Percentiles rank a stretch among this genome's conserved stretches.
Conservation (phyloP, 2,797 vertebrate species). For the Acropternis orthonyx region DNA sequence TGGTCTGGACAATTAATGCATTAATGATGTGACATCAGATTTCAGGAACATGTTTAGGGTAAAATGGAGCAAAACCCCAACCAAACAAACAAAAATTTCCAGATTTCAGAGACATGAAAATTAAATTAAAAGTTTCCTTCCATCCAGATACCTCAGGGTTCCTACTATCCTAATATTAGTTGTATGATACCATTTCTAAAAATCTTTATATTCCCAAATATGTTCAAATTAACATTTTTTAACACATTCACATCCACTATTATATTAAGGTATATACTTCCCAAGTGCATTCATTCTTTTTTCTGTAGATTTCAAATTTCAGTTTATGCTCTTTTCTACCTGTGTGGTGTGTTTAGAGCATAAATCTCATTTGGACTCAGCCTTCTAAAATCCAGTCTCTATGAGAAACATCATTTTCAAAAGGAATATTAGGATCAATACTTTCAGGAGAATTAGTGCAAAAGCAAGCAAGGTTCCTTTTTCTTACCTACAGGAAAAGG, state of each 20-base stretch:
- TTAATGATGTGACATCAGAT: background rate
- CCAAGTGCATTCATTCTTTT: background rate
- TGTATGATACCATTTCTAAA: background rate
- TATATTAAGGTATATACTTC: background rate
- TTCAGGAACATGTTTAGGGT: background rate
- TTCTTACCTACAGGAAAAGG: background rate
- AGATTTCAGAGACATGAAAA: background rate
- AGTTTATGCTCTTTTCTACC: background rate
- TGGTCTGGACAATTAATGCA: background rate
- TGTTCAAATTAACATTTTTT: background rate
- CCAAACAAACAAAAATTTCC: background rate
- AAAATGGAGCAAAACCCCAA: background rate
- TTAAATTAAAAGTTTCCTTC: background rate
- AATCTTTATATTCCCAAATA: background rate
- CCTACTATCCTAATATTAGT: background rate
- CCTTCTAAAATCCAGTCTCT: background rate
- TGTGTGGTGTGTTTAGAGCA: background rate
- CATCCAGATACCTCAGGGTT: background rate
- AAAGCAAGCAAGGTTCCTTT: background rate
- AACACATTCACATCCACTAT: background rate
- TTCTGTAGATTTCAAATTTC: background rate
- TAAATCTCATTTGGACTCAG: background rate
- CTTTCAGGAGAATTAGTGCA: background rate
- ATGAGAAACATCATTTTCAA: background rate
- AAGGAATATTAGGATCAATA: background rate